Conservation (phyloP, 2,888 invertebrate genomes). For the Torymus texanus region DNA sequence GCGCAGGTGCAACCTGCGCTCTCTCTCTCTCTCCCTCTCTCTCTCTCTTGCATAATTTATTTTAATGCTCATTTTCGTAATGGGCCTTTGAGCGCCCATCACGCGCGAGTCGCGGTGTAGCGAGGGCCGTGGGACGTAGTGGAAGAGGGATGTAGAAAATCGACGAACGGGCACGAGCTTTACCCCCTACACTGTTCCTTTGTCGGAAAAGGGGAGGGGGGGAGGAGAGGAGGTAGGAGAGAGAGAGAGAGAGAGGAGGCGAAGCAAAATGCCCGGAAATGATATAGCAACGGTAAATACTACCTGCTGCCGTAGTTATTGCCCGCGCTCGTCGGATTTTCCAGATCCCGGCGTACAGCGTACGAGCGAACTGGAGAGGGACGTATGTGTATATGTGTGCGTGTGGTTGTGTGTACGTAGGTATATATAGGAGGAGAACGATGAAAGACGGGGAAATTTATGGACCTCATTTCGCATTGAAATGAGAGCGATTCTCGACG, state of each 20-base stretch:
- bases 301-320: constrained; percentile 51
- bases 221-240: not conserved
- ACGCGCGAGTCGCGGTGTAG: constrained; percentile 51
- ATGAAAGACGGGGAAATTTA: constrained; percentile 50
- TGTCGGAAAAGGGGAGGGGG: not conserved
- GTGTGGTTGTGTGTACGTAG: not conserved
- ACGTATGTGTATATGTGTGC: not conserved
- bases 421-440: not conserved
- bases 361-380: not conserved
- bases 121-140: no score
- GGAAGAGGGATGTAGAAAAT: not conserved
- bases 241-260: not conserved
- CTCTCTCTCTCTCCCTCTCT: constrained; percentile 20
- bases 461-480: constrained; percentile 54
- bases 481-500: constrained; percentile 42
- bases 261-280: constrained; percentile 25
- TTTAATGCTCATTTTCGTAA: constrained; percentile 73
- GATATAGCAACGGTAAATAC: constrained; percentile 51
- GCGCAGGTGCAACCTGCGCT: constrained; percentile 28
- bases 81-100: constrained; percentile 69
- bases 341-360: not conserved
- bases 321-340: constrained; percentile 16
- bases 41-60: constrained; percentile 67
- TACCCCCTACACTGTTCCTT: not conserved
- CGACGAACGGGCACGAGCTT: constrained; percentile 1